Evolutionary conservation across 2,797 vertebrate genomes (phyloP).

Genomic region (Dallia pectoralis): DNA sequence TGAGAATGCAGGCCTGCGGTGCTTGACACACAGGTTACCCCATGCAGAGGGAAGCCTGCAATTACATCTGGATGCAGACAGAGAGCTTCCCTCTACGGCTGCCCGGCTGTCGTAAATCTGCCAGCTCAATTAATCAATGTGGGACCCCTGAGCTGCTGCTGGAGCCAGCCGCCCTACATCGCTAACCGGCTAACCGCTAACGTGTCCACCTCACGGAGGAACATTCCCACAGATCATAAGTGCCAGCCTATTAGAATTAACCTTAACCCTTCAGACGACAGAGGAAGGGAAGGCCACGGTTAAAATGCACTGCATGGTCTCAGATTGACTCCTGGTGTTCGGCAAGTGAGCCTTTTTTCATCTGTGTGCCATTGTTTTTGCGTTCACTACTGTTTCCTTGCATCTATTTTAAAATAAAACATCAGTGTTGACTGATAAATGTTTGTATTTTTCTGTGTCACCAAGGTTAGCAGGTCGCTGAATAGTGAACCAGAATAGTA

Average conservation of each 20-base stretch:
- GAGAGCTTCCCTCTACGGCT: slow-evolving; percentile 45
- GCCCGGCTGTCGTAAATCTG: slow-evolving; percentile 66
- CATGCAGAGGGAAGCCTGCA: slow-evolving; percentile 57
- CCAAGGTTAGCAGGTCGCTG: background rate
- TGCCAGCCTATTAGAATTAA: slow-evolving; percentile 26
- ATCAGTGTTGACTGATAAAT: background rate
- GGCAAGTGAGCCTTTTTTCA: background rate
- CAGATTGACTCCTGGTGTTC: background rate
- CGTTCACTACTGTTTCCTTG: background rate
- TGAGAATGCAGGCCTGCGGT: slow-evolving; percentile 61
- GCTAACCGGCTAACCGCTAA: slow-evolving; percentile 49
- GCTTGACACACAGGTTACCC: slow-evolving; percentile 58
- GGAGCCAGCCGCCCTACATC: slow-evolving; percentile 60
- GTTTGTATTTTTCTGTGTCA: background rate
- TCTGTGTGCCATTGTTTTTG: background rate
- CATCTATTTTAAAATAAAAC: background rate
- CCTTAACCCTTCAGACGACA: slow-evolving; percentile 55
- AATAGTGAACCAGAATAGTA: background rate
- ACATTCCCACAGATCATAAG: slow-evolving; percentile 47
- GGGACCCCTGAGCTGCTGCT: slow-evolving; percentile 57
- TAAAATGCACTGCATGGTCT: background rate
- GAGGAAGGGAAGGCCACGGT: slow-evolving; percentile 47
- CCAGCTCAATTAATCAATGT: slow-evolving; percentile 65
- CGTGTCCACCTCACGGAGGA: slow-evolving; percentile 32
- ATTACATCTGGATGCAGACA: slow-evolving; percentile 49